A percentile compares a stretch with the other conserved stretches of the same genome.
These are phyloP conservation scores for Staurois parvus DNA, from an alignment of 2,797 vertebrate genomes.

Conservation along the genomic window DNA sequence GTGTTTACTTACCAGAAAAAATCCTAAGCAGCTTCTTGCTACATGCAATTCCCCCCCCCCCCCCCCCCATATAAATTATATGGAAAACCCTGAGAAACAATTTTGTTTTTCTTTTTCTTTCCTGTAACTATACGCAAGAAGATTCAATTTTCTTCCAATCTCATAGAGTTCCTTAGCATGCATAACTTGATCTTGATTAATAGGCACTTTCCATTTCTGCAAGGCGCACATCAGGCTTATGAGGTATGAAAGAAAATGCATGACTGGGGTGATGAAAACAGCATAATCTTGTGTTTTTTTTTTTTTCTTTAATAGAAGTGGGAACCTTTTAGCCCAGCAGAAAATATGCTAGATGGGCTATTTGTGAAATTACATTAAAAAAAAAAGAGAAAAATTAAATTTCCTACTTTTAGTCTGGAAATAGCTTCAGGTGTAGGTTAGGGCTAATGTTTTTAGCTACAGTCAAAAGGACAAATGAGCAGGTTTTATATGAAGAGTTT, in stretches of 20 bases:
- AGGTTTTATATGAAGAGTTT: neutral
- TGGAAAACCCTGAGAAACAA: neutral
- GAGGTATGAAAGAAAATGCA: slow-evolving; percentile 45
- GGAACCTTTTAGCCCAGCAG: slow-evolving; percentile 18
- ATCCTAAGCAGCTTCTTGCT: neutral
- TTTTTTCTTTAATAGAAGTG: neutral
- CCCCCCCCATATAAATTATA: neutral
- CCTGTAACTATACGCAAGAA: slow-evolving; percentile 5
- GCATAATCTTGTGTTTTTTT: slow-evolving; percentile 19
- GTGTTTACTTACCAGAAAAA: neutral
- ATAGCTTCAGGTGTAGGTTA: neutral
- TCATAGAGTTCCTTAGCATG: slow-evolving; percentile 19
- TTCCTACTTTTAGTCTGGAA: neutral
- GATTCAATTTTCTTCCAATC: slow-evolving; percentile 26
- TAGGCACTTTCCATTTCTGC: slow-evolving; percentile 53
- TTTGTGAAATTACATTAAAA: neutral
- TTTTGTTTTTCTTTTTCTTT: neutral
- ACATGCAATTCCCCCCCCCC: neutral
- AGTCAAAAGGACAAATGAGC: neutral
- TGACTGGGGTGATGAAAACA: slow-evolving; percentile 41
- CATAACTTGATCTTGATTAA: slow-evolving; percentile 55
- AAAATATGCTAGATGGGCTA: slow-evolving; percentile 4
- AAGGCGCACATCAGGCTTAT: slow-evolving; percentile 55
- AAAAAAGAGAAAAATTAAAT: neutral
- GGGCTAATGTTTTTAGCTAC: neutral